A percentile compares a stretch with the other conserved stretches of the same genome.
Evolutionary conservation across 2,797 vertebrate species (phyloP).

Genomic region (Sorex maritimensis): DNA sequence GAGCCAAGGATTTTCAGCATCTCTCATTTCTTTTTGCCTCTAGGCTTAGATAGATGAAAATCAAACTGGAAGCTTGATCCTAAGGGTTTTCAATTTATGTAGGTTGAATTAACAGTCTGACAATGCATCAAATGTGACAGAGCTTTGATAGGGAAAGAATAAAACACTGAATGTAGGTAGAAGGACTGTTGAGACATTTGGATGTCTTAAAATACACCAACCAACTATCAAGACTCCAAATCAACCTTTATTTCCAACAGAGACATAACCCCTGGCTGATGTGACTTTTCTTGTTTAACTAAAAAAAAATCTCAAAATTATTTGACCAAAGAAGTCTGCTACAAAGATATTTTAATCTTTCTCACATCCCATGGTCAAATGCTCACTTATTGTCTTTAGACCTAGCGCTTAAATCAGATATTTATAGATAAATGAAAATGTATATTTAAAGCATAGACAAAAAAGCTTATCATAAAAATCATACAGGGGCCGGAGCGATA

Average conservation of each 20-base stretch:
- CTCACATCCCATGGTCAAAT: neutral
- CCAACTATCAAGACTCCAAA: constrained; percentile 40
- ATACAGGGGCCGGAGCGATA: too few species aligned
- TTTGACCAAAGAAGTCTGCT: constrained; percentile 38
- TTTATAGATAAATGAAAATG: constrained; percentile 9
- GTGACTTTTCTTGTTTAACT: neutral
- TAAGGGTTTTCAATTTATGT: constrained; percentile 69
- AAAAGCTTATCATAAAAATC: neutral
- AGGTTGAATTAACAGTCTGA: constrained; percentile 70
- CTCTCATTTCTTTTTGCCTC: constrained; percentile 64
- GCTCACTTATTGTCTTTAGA: neutral
- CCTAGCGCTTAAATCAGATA: neutral
- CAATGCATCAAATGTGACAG: constrained; percentile 71
- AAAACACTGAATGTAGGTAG: constrained; percentile 36
- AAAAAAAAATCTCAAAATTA: constrained; percentile 46
- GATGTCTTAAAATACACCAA: constrained; percentile 65
- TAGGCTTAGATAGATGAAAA: constrained; percentile 74
- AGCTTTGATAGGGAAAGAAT: constrained; percentile 68
- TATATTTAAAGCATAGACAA: neutral
- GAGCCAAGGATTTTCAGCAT: constrained; percentile 62
- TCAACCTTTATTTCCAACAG: constrained; percentile 45
- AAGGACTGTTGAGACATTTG: constrained; percentile 29
- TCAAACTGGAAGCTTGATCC: constrained; percentile 59
- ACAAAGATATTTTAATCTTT: constrained; percentile 8
- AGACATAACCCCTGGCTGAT: constrained; percentile 4